Evolutionary conservation across 1,140 invertebrate genomes (phyloP).

Genomic region (Drosophila punjabiensis): DNA sequence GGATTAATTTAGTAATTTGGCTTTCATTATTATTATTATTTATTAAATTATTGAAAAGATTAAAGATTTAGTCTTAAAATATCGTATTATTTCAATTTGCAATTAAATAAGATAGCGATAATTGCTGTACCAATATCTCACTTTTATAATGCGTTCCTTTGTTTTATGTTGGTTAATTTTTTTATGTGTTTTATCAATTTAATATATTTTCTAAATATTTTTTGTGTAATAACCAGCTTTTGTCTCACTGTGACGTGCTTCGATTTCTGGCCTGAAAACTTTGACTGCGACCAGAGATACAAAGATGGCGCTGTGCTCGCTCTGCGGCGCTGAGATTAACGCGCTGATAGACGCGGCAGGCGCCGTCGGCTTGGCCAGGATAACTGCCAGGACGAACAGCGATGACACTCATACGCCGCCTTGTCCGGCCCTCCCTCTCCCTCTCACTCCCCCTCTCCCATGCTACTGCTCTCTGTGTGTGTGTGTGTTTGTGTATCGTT

Average conservation of each 20-base stretch:
- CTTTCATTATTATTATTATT: no score
- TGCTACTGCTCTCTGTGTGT: background rate
- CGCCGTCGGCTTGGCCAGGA: constrained; percentile 59
- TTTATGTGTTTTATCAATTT: no score
- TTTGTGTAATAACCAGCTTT: no score
- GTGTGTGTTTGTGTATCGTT: constrained; percentile 19
- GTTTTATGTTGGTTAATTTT: no score
- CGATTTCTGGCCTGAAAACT: constrained; percentile 48
- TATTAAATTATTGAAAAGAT: background rate
- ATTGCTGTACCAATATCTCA: no score
- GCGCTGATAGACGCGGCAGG: constrained; percentile 74
- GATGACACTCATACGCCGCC: constrained; percentile 73
- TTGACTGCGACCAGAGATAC: constrained; percentile 55
- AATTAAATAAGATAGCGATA: no score
- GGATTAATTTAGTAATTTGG: no score
- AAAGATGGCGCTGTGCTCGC: constrained; percentile 60
- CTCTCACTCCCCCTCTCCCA: background rate
- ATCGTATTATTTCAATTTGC: background rate
- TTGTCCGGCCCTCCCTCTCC: constrained; percentile 37
- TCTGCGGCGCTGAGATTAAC: constrained; percentile 71
- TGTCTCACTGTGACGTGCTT: constrained; percentile 44
- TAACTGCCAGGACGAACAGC: constrained; percentile 45
- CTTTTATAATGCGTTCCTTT: no score
- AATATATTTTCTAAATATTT: no score
- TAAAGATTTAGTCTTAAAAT: background rate